These are phyloP conservation scores for Porites australiensis DNA, from an alignment of 64 coral and sea anemone species.

Conservation along the genomic window DNA sequence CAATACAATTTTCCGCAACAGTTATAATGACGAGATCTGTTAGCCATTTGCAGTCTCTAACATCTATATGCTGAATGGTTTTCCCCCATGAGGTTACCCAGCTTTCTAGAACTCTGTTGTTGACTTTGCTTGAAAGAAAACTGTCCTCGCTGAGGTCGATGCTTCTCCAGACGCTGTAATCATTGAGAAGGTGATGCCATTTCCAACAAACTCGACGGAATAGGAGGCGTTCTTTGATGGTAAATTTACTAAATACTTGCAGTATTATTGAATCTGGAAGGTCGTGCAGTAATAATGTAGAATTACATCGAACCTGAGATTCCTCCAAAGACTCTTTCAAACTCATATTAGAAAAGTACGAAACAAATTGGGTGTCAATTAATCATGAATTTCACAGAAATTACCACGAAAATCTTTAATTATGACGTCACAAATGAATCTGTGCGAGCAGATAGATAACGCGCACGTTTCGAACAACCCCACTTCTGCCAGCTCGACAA, in stretches of 20 bases:
- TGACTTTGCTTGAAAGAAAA: conserved; percentile 42
- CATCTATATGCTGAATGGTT: conserved; percentile 66
- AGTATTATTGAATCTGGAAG: conserved; percentile 68
- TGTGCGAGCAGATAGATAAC: neutral
- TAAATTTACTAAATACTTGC: conserved; percentile 44
- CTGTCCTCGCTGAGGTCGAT: conserved; percentile 68
- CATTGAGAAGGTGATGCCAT: conserved; percentile 69
- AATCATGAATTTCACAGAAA: neutral
- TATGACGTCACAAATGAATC: conserved; percentile 2
- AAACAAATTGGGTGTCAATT: too few species aligned
- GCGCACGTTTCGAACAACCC: too few species aligned
- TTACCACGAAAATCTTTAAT: neutral
- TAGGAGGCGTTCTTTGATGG: conserved; percentile 46
- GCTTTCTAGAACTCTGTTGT: conserved; percentile 68
- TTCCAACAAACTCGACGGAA: conserved; percentile 77
- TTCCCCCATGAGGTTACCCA: conserved; percentile 77
- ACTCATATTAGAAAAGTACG: neutral
- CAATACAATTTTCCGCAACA: conserved; percentile 57
- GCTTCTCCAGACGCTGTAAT: conserved; percentile 79
- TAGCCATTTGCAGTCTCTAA: conserved; percentile 79
- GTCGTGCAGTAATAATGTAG: conserved; percentile 16
- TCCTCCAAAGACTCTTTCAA: neutral
- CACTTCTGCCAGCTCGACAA: too few species aligned
- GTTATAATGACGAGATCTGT: conserved; percentile 62
- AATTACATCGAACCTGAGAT: neutral